Conservation (phyloP, 2,113 vertebrate genomes). For the Notothenia rossii region DNA sequence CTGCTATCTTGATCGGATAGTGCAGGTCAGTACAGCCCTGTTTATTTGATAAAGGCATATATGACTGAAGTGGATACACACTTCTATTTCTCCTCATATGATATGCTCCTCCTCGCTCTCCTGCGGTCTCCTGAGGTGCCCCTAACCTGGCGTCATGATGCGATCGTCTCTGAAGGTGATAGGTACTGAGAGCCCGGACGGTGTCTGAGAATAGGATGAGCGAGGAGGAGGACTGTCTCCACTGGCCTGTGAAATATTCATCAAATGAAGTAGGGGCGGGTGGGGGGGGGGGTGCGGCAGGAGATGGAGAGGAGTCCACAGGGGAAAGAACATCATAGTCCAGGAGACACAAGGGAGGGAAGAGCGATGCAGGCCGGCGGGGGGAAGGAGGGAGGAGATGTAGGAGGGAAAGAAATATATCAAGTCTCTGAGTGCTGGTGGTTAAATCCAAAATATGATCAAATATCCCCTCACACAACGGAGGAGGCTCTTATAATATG, state of each 20-base stretch:
- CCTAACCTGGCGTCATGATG: conserved; percentile 31
- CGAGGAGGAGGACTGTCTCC: conserved; percentile 71
- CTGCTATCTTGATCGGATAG: conserved; percentile 1
- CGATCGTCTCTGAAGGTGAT: conserved; percentile 70
- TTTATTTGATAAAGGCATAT: conserved; percentile 20
- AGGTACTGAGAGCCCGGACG: conserved; percentile 68
- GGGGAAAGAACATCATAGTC: conserved; percentile 63
- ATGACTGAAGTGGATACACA: conserved; percentile 48
- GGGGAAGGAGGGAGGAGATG: conserved; percentile 13
- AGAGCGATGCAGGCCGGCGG: conserved; percentile 22
- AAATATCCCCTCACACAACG: conserved; percentile 18
- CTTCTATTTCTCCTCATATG: conserved; percentile 44
- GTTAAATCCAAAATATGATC: conserved; percentile 40
- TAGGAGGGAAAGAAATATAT: conserved; percentile 28
- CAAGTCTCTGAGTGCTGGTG: conserved; percentile 41
- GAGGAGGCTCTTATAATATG: conserved; percentile 23
- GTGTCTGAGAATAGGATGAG: conserved; percentile 67
- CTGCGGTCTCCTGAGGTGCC: conserved; percentile 37
- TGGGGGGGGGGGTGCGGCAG: conserved; percentile 62
- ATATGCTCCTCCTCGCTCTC: conserved; percentile 35
- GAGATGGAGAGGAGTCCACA: conserved; percentile 64
- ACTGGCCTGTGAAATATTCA: conserved; percentile 83
- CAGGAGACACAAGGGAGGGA: conserved; percentile 41
- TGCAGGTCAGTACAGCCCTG: conserved; percentile 16
- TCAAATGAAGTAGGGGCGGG: conserved; percentile 70